Percentiles rank a stretch among this genome's conserved stretches.
These are phyloP conservation scores for Rutilus rutilus DNA, from an alignment of 2,113 vertebrate genomes.

Conservation along the genomic window DNA sequence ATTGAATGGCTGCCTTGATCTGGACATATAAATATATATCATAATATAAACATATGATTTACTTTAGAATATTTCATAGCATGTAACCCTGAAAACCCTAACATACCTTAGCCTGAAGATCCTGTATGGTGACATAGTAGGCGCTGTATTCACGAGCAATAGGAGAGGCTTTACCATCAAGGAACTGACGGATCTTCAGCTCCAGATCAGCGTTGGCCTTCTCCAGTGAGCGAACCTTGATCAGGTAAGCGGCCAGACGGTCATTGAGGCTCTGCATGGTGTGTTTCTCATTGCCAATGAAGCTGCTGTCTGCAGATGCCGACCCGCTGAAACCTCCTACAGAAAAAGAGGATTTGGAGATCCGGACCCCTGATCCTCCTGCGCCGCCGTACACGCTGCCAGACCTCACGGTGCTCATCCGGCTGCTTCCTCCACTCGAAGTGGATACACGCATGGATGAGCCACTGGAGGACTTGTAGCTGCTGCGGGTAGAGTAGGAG, in stretches of 20 bases:
- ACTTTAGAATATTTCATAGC: neutral
- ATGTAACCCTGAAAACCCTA: neutral
- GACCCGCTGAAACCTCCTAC: neutral
- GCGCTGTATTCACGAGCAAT: conserved; percentile 40
- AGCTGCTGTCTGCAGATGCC: neutral
- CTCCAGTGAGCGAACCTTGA: conserved; percentile 60
- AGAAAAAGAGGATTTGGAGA: conserved; percentile 55
- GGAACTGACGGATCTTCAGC: conserved; percentile 60
- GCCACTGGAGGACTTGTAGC: conserved; percentile 36
- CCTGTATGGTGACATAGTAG: conserved; percentile 49
- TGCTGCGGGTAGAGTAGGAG: conserved; percentile 19
- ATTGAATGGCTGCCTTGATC: conserved; percentile 66
- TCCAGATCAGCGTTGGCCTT: conserved; percentile 60
- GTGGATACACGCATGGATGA: neutral
- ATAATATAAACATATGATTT: neutral
- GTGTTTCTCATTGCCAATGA: conserved; percentile 56
- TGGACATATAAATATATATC: conserved; percentile 38
- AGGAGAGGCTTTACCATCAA: conserved; percentile 50
- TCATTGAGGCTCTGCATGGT: conserved; percentile 67
- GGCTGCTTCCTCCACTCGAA: neutral
- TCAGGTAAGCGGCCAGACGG: conserved; percentile 63
- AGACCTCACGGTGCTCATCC: conserved; percentile 28
- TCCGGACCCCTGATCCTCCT: conserved; percentile 36
- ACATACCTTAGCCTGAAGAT: conserved; percentile 70
- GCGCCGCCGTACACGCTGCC: conserved; percentile 64